Conservation (phyloP, 2,797 vertebrate genomes). For the Argya squamiceps region DNA sequence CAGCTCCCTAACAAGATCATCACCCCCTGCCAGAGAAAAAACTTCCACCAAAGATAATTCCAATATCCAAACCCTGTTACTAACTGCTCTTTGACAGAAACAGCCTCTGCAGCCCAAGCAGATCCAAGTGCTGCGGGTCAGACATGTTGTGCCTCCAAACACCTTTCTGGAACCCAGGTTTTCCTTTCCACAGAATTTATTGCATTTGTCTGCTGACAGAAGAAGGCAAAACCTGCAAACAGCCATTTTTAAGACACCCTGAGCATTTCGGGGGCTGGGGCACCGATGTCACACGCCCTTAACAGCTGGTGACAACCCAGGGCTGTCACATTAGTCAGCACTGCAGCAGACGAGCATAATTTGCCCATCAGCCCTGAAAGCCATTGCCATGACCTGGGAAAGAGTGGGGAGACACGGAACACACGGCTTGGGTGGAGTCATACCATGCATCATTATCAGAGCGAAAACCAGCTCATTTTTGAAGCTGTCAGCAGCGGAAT, state of each 20-base stretch:
- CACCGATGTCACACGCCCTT: fast-evolving
- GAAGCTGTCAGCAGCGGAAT: background rate
- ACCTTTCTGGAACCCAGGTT: background rate
- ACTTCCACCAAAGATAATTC: background rate
- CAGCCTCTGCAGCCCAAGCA: fast-evolving
- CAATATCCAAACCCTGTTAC: background rate
- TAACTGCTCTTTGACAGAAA: background rate
- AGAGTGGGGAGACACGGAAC: background rate
- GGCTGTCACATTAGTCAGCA: background rate
- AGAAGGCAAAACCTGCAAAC: fast-evolving
- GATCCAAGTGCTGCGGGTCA: fast-evolving
- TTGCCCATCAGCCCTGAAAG: background rate
- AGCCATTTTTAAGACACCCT: background rate
- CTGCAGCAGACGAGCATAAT: background rate
- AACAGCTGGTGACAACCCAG: background rate
- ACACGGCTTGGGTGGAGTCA: background rate
- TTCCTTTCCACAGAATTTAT: background rate
- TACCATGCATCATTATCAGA: background rate
- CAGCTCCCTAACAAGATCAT: conserved; percentile 91
- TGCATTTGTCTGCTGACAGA: background rate
- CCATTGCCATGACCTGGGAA: background rate
- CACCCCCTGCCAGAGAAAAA: conserved; percentile 53
- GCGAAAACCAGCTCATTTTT: background rate
- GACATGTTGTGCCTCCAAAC: fast-evolving
- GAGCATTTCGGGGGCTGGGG: fast-evolving